A percentile compares a stretch with the other conserved stretches of the same genome.
Conservation (phyloP, 2,113 vertebrate genomes). For the Callipepla californica region DNA sequence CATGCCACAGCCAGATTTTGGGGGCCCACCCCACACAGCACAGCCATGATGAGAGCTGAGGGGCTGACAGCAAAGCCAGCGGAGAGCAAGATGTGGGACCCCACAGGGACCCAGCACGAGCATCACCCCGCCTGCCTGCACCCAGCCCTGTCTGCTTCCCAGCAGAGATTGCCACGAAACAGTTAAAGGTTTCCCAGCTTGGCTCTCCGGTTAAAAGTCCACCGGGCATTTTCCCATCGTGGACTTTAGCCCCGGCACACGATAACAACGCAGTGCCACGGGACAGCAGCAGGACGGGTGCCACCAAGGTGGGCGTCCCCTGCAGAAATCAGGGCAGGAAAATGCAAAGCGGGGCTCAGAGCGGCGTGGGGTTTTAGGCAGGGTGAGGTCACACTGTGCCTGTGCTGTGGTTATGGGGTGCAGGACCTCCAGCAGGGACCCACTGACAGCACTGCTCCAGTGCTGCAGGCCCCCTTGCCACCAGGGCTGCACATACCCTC, state of each 20-base stretch:
- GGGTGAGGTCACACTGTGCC: fast-evolving
- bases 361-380: background rate
- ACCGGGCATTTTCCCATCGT: constrained; percentile 20
- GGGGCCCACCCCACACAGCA: fast-evolving
- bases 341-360: background rate
- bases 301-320: background rate
- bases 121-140: background rate
- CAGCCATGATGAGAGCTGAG: background rate
- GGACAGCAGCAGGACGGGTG: background rate
- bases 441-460: background rate
- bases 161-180: background rate
- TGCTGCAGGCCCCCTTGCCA: constrained; percentile 23
- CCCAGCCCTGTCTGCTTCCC: background rate
- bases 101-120: background rate
- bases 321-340: background rate
- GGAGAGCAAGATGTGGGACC: background rate
- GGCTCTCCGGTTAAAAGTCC: constrained; percentile 57
- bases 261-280: constrained; percentile 34
- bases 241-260: constrained; percentile 34
- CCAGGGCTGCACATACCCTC: background rate
- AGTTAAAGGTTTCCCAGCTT: constrained; percentile 42
- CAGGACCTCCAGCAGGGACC: background rate
- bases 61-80: background rate
- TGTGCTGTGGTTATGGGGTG: fast-evolving
- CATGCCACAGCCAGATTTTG: background rate